Conservation (phyloP, 2,113 vertebrate species). For the Vidua chalybeata region DNA sequence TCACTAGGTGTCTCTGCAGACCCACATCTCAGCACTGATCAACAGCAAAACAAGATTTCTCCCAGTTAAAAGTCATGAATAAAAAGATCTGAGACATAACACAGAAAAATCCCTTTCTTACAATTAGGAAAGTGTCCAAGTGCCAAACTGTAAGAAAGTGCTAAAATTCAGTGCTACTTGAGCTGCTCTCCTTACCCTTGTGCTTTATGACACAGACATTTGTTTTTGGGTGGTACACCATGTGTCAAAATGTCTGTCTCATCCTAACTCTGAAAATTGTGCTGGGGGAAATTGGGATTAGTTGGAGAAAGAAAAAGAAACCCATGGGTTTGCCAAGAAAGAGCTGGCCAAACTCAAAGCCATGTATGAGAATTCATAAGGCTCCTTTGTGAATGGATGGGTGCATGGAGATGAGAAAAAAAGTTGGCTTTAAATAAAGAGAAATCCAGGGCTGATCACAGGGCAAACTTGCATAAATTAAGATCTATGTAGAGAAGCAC, state of each 20-base stretch:
- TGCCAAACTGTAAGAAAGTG: not conserved
- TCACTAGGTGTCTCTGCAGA: constrained; percentile 71
- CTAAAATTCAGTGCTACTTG: not conserved
- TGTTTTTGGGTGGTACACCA: not conserved
- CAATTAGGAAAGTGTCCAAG: not conserved
- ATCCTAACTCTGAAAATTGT: not conserved
- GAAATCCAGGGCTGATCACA: not conserved
- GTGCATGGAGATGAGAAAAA: not conserved
- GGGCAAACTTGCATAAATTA: not conserved
- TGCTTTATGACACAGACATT: not conserved
- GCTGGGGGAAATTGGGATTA: not conserved
- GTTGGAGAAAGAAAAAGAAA: not conserved
- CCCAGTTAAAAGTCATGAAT: not conserved
- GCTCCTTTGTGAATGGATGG: not conserved
- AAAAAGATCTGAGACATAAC: not conserved
- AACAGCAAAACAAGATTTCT: not conserved
- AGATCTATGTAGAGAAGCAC: accelerated
- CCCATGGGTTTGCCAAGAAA: accelerated
- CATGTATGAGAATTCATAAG: accelerated
- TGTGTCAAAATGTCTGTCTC: not conserved
- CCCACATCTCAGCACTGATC: not conserved
- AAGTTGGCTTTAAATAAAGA: not conserved
- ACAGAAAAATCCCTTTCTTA: accelerated
- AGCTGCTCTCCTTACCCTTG: not conserved
- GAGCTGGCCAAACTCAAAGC: not conserved